Evolutionary conservation across 2,888 invertebrate species (phyloP).

Genomic region (Mylabris sibirica): DNA sequence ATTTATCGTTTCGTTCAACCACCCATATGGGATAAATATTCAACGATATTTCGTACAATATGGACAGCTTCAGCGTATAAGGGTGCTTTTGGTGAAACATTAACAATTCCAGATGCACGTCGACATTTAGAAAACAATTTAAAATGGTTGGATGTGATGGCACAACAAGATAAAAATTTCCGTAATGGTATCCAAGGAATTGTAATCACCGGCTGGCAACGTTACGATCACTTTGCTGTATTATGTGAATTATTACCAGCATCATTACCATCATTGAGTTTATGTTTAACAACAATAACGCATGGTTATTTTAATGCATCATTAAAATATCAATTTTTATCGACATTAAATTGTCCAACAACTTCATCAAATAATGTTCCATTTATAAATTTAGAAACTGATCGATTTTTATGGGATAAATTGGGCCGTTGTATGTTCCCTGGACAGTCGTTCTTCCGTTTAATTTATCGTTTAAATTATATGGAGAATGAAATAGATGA

Average conservation of each 20-base stretch:
- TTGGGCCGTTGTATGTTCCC: slow-evolving; percentile 71
- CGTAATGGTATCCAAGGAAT: slow-evolving; percentile 65
- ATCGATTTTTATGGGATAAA: slow-evolving; percentile 70
- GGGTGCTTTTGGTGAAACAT: slow-evolving; percentile 76
- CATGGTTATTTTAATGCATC: slow-evolving; percentile 69
- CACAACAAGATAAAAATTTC: slow-evolving; percentile 66
- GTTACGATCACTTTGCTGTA: slow-evolving; percentile 76
- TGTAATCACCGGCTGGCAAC: slow-evolving; percentile 68
- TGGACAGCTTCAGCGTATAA: slow-evolving; percentile 82
- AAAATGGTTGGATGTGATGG: slow-evolving; percentile 74
- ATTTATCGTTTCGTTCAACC: slow-evolving; percentile 66
- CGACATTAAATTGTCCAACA: slow-evolving; percentile 66
- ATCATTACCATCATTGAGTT: slow-evolving; percentile 70
- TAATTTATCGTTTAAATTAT: slow-evolving; percentile 61
- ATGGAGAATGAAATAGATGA: slow-evolving; percentile 60
- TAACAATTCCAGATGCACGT: slow-evolving; percentile 71
- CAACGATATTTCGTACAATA: slow-evolving; percentile 71
- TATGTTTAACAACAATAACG: slow-evolving; percentile 68
- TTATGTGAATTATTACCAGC: slow-evolving; percentile 74
- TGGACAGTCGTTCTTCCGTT: slow-evolving; percentile 66
- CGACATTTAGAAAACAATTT: slow-evolving; percentile 76
- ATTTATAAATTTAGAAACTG: slow-evolving; percentile 67
- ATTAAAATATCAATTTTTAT: slow-evolving; percentile 60
- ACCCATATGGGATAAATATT: slow-evolving; percentile 72
- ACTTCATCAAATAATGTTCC: slow-evolving; percentile 52